These are phyloP conservation scores for Epinotia nisella DNA, from an alignment of 2,888 invertebrate species.

Conservation along the genomic window DNA sequence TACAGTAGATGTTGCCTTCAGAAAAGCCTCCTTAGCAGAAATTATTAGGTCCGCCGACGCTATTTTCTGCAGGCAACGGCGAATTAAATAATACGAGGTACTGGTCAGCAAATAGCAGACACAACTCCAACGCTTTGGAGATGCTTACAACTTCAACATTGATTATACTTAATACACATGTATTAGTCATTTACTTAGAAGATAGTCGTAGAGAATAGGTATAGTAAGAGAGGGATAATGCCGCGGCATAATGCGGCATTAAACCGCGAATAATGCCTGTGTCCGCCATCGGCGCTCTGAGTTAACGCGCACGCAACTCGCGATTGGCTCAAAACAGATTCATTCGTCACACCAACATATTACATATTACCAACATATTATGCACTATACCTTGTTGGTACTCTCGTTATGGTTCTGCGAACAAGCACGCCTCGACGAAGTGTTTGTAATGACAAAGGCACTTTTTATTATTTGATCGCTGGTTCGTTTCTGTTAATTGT, in stretches of 20 bases:
- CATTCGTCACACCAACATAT: slow-evolving; percentile 52
- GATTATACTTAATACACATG: background rate
- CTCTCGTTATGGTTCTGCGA: slow-evolving; percentile 67
- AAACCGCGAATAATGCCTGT: slow-evolving; percentile 25
- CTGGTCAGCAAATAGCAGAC: background rate
- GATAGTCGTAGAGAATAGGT: background rate
- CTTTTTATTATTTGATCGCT: slow-evolving; percentile 82
- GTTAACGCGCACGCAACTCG: slow-evolving; percentile 24
- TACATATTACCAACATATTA: slow-evolving; percentile 18
- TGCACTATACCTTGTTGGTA: slow-evolving; percentile 5
- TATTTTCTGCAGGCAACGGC: background rate
- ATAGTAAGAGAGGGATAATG: slow-evolving; percentile 12
- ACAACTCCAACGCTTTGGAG: background rate
- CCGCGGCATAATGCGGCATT: too few species aligned
- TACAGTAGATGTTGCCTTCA: background rate
- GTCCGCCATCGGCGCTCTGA: slow-evolving; percentile 35
- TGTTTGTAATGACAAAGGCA: slow-evolving; percentile 79
- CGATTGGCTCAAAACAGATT: slow-evolving; percentile 58
- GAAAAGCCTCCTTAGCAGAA: background rate
- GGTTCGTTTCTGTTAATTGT: slow-evolving; percentile 81
- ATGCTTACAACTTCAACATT: background rate
- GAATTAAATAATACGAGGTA: background rate
- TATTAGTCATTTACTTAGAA: background rate
- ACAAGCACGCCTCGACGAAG: slow-evolving; percentile 58
- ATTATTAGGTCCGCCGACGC: too few species aligned